Evolutionary conservation across 2,113 vertebrate species (phyloP).

Genomic region (Chaetops frenatus): DNA sequence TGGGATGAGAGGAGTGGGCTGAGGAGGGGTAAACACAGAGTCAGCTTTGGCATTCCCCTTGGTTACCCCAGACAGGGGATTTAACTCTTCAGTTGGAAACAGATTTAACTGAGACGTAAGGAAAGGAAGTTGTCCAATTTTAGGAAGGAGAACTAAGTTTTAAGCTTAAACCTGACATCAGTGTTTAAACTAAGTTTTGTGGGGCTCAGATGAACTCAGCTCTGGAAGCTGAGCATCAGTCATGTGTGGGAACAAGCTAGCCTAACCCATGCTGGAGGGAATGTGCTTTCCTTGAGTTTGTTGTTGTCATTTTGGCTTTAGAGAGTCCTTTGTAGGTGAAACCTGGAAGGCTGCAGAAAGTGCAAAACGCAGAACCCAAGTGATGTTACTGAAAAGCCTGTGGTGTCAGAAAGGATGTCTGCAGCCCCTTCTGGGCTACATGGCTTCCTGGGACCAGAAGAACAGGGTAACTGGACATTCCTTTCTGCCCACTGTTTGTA

Average conservation of each 20-base stretch:
- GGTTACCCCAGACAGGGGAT: not conserved
- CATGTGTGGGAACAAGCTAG: not conserved
- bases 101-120: not conserved
- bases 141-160: not conserved
- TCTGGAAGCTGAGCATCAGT: not conserved
- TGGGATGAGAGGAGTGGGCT: not conserved
- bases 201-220: not conserved
- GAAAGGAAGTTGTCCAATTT: not conserved
- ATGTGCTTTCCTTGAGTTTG: not conserved
- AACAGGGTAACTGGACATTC: not conserved
- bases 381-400: not conserved
- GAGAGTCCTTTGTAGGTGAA: not conserved
- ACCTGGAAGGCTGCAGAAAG: not conserved
- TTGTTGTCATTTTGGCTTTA: not conserved
- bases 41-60: not conserved
- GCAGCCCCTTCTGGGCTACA: fast-evolving
- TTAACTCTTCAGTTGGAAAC: not conserved
- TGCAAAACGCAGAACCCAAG: not conserved
- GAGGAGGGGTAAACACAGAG: fast-evolving
- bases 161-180: not conserved
- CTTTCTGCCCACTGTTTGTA: not conserved
- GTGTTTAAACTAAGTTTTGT: not conserved
- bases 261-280: not conserved
- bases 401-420: not conserved
- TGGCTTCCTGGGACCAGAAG: not conserved